Base-by-base conservation (phyloP, 2,888 invertebrate genomes). In the Oligia fasciuncula region DNA sequence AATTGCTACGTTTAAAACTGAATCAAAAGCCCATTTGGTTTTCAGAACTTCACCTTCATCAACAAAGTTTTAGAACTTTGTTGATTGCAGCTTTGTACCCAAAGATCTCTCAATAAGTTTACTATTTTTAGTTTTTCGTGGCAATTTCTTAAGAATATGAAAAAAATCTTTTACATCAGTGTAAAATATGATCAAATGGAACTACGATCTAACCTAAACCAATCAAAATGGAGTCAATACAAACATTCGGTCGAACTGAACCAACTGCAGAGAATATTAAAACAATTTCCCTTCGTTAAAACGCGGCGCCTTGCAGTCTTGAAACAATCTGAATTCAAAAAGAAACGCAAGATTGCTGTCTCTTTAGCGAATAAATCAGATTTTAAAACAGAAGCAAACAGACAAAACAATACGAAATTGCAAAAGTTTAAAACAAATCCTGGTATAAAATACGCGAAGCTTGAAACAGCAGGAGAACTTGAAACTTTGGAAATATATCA, bases 361-460 rank as follows among this genome's bases (percentile, higher is more conserved):
- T 72, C 67, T 49, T 84, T 46, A 70, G 63, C 69, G 60, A 70
- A 90, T 89, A 87, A 85, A 87, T 87, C 81, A 82, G 66, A 80
- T 83, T 83, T 83, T 79, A 82, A 88, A 87, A 81, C 84, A 83
- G 88, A 79, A 75, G 77, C 84, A 86, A 89, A 87, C 88, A 89
- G 88, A 91, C 90, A 88, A 87, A 90, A 88, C 89, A 87, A 84
- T 80, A 87, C 87, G 73, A 90, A 90, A 91, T 92, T 92, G 91
- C 88, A 79, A 91, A 92, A 92, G 92, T 92, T 92, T 84, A 82
- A 90, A 91, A 90, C 89, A 92, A 91, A 92, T 88, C 77, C 78
- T 73, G 77, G 86, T 79, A 76, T 88, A 80, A 88, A 87, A 85
- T 83, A 86, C 79, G 83, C 79, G 86, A 82, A 78, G 77, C 80